phyloP scores from a whole-genome alignment of 2,797 vertebrate species.

The Delichon dasypus region DNA sequence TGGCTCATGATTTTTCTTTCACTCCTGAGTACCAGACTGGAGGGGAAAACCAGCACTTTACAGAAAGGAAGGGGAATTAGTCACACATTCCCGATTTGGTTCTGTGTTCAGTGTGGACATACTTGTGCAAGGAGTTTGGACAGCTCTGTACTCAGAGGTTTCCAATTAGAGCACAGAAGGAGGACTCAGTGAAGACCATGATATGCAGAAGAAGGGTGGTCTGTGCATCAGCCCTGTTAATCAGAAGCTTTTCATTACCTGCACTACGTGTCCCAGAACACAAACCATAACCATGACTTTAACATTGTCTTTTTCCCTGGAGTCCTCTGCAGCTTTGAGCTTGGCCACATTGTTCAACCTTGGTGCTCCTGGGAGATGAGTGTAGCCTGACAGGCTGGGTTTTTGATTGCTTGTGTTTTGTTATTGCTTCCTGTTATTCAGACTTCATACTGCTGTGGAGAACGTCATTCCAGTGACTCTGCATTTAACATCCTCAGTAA shows the following conservation, averaged over 20 bases:
- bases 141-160: neutral
- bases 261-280: neutral
- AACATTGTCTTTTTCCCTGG: neutral
- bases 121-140: neutral
- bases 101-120: neutral
- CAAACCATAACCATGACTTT: neutral
- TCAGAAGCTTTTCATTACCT: neutral
- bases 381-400: neutral
- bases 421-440: neutral
- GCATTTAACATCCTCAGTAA: neutral
- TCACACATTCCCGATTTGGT: neutral
- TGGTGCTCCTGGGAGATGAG: neutral
- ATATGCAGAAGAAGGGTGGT: neutral
- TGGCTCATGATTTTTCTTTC: neutral
- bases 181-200: neutral
- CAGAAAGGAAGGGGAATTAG: conserved; percentile 17
- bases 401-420: neutral
- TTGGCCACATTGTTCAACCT: neutral
- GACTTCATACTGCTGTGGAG: neutral
- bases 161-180: neutral
- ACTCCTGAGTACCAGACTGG: neutral
- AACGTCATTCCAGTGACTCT: neutral
- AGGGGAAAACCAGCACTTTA: neutral
- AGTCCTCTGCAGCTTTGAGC: neutral
- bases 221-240: neutral